Conservation (phyloP, 2,797 vertebrate genomes). For the Siniperca undulata region DNA sequence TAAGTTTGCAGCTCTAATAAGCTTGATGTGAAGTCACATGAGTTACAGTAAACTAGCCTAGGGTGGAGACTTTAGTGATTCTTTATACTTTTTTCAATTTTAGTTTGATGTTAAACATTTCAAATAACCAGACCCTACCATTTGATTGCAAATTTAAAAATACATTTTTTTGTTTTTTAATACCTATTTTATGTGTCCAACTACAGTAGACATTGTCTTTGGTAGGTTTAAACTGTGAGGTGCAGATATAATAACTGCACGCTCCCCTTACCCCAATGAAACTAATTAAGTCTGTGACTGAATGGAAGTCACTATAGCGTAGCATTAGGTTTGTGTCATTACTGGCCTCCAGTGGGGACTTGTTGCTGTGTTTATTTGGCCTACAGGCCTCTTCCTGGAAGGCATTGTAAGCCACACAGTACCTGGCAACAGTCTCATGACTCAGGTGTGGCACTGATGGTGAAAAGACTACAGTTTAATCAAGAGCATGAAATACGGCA, state of each 20-base stretch:
- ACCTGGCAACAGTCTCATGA: slow-evolving; percentile 43
- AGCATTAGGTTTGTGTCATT: slow-evolving; percentile 47
- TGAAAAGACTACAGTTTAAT: slow-evolving; percentile 2
- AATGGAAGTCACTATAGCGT: slow-evolving; percentile 46
- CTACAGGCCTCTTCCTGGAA: slow-evolving; percentile 36
- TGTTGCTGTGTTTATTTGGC: slow-evolving; percentile 58
- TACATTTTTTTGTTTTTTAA: background rate
- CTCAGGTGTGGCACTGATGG: slow-evolving; percentile 21
- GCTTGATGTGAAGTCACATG: slow-evolving; percentile 4
- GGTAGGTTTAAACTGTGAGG: background rate
- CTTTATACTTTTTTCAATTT: background rate
- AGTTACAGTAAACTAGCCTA: slow-evolving; percentile 2
- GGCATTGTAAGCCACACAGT: slow-evolving; percentile 18
- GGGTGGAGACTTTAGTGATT: background rate
- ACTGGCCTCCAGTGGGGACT: slow-evolving; percentile 59
- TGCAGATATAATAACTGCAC: slow-evolving; percentile 2
- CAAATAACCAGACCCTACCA: background rate
- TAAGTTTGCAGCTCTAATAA: background rate
- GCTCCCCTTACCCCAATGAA: slow-evolving; percentile 61
- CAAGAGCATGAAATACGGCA: background rate
- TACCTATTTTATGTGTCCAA: background rate
- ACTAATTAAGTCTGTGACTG: slow-evolving; percentile 75
- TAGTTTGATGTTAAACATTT: background rate
- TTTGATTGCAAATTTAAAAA: background rate
- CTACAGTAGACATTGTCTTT: background rate